Percentiles rank a stretch among this genome's conserved stretches.
phyloP scores from a whole-genome alignment of 2,113 vertebrate genomes.

The Myrmecobius fasciatus region DNA sequence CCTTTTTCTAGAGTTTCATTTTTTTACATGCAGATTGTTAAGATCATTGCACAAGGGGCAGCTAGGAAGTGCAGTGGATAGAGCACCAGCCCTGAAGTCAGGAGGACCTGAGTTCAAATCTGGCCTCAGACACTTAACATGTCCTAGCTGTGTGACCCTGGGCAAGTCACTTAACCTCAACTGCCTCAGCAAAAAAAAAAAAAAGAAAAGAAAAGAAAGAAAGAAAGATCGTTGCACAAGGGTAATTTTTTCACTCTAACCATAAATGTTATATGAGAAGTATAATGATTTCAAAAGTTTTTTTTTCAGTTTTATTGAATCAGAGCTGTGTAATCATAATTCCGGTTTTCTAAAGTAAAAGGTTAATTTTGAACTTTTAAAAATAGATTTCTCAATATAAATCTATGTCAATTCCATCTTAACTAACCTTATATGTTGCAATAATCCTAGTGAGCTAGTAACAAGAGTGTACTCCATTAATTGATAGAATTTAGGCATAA shows the following conservation, averaged over 20 bases:
- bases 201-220: too few relatives aligned
- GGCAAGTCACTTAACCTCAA: too few relatives aligned
- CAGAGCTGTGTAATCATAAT: not conserved
- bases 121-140: too few relatives aligned
- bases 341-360: not conserved
- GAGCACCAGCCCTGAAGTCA: too few relatives aligned
- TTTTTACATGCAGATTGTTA: not conserved
- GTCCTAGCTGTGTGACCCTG: too few relatives aligned
- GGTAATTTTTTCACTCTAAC: not conserved
- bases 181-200: too few relatives aligned
- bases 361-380: not conserved
- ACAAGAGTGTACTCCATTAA: not conserved
- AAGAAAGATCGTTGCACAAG: too few relatives aligned
- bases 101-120: too few relatives aligned
- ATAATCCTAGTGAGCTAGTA: not conserved
- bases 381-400: not conserved
- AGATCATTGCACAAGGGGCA: not conserved
- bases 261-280: not conserved
- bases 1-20: not conserved
- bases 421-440: not conserved
- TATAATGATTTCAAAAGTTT: not conserved
- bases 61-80: too few relatives aligned
- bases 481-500: not conserved
- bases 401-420: not conserved
- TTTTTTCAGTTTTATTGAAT: not conserved